Percentiles rank a stretch among this genome's conserved stretches.
phyloP scores from a whole-genome alignment of 64 coral and sea anemone species.

The Hydrozoanthus tunicans region DNA sequence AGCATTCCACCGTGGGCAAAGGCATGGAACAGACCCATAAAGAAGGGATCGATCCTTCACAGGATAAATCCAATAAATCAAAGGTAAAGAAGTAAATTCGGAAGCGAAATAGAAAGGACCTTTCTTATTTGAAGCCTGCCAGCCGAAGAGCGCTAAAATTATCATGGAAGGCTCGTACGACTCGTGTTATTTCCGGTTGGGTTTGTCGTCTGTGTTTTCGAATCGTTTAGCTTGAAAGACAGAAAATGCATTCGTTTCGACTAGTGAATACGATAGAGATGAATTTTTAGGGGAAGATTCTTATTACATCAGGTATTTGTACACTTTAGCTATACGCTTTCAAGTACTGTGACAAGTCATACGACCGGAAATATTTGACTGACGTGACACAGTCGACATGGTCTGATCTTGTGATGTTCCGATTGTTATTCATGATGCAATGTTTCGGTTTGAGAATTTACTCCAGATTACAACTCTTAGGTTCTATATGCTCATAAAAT shows the following conservation, averaged over 20 bases:
- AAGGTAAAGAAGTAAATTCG: conserved; percentile 14
- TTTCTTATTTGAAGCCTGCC: neutral
- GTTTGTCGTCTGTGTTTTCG: neutral
- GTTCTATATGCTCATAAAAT: too few species aligned
- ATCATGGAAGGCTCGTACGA: neutral
- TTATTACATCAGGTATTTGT: too few species aligned
- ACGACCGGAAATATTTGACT: neutral
- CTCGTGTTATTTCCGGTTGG: conserved; percentile 43
- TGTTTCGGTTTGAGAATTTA: neutral
- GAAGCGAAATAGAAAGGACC: neutral
- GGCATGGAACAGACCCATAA: neutral
- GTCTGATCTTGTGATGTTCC: neutral
- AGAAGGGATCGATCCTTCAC: neutral
- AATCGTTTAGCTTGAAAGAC: too few species aligned
- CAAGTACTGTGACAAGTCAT: too few species aligned
- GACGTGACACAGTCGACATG: too few species aligned
- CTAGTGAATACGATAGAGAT: too few species aligned
- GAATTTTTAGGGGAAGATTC: too few species aligned
- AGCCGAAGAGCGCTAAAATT: neutral
- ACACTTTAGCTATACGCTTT: too few species aligned
- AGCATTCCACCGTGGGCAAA: conserved; percentile 61
- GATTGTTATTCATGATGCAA: neutral
- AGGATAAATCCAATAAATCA: conserved; percentile 36
- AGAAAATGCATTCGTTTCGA: too few species aligned
- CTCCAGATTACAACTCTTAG: too few species aligned